Evolutionary conservation across 1,140 invertebrate species (phyloP).

Genomic region (Leptinotarsa undecemlineata): DNA sequence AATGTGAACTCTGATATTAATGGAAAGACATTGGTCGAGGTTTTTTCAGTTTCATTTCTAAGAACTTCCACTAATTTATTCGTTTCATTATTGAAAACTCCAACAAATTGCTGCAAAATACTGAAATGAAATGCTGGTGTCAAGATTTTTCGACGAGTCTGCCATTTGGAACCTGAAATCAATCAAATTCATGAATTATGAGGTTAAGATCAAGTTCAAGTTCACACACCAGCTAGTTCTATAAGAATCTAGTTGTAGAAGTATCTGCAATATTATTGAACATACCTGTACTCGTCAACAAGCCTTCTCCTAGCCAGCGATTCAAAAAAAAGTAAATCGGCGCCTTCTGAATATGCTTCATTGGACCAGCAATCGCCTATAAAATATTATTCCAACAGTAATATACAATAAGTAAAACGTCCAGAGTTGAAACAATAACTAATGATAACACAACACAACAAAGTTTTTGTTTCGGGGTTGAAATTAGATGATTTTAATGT

Average conservation of each 20-base stretch:
- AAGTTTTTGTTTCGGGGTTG: no score
- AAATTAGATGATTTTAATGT: no score
- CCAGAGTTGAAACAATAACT: no score
- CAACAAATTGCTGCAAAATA: conserved; percentile 78
- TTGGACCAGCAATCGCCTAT: conserved; percentile 23
- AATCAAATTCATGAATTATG: not conserved
- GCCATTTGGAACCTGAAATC: conserved; percentile 74
- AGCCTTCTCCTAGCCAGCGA: conserved; percentile 67
- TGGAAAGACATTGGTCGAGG: conserved; percentile 14
- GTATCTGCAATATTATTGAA: no score
- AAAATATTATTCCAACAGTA: not conserved
- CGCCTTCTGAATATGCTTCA: conserved; percentile 31
- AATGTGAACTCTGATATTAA: conserved; percentile 30
- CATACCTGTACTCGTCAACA: conserved; percentile 62
- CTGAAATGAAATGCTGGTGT: conserved; percentile 91
- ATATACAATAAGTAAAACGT: no score
- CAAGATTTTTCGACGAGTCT: conserved; percentile 73
- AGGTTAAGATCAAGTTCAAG: no score
- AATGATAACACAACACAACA: no score
- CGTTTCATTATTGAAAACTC: conserved; percentile 70
- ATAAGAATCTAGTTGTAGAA: no score
- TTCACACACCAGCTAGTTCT: no score
- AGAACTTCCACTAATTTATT: conserved; percentile 58
- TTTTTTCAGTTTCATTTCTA: conserved; percentile 12
- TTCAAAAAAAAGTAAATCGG: conserved; percentile 24